Base-by-base conservation (phyloP, 35 echinoderm and acorn worm species). In the Holothuria glaberrima region DNA sequence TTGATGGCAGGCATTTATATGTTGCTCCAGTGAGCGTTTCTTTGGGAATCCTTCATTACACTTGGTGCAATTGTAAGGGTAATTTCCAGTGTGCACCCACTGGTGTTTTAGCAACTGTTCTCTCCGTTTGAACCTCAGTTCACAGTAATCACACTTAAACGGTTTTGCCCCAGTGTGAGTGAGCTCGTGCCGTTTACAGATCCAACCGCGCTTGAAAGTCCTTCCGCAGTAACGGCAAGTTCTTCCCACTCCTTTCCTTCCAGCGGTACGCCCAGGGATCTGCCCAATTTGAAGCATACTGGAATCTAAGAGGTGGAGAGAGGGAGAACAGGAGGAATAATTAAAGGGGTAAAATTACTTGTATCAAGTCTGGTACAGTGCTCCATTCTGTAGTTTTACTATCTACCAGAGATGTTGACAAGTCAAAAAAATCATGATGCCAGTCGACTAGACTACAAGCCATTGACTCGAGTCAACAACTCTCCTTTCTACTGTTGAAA, bases 151-250 rank as follows among this genome's bases (percentile, higher is more conserved):
- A 45, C 84, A 87, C 65, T 87, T 87, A 30, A 67, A 87, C 63
- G 84, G 84, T 44, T 64, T 87, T 44, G 66, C 58, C 38, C 84
- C 84, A 21, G 84, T 87, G 63, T 87, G 84, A 36, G 84, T 87
- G n/a, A 63, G 59, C 65, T 87, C 84, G 26, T 87, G 84, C 9
- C 74, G 41, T 78, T 78, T 41, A 48, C 74, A 78, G 7, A 78
- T 24, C 74, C 74, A 78, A 48, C 74, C 38, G n/a, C 74, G 74
- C 21, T 78, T 78, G 74, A 78, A 78, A n/a, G 50, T 48, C 38
- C 41, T 45, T 7, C 74, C 74, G 20, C 74, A 78, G 33, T 78
- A 78, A 21, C 50, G 50, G 74, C 74, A 78, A n/a, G 74, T 78
- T 48, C 50, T 78, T 25, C 74, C 74, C 50, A 48, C 21, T 29